Conservation (phyloP, 2,113 vertebrate species). For the Pachyramphus minor region DNA sequence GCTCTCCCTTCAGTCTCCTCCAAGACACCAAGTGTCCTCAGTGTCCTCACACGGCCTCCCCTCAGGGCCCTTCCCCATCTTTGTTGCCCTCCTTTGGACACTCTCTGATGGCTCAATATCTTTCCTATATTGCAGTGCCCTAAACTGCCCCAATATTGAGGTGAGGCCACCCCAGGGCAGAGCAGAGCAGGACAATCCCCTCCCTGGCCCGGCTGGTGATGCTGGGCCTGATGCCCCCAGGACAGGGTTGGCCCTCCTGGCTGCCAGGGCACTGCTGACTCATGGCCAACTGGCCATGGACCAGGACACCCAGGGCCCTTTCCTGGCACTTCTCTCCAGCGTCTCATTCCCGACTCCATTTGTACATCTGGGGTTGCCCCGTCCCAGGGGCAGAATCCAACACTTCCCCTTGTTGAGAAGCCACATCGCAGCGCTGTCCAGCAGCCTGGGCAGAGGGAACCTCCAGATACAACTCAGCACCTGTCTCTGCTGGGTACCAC, state of each 20-base stretch:
- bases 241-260: neutral
- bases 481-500: accelerated
- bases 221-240: neutral
- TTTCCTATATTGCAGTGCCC: neutral
- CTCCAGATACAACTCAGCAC: too few species aligned
- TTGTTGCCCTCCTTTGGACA: neutral
- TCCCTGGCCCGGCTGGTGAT: neutral
- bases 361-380: neutral
- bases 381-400: neutral
- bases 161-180: neutral
- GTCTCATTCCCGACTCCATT: neutral
- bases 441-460: neutral
- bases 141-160: neutral
- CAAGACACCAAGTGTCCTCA: neutral
- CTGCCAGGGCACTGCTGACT: neutral
- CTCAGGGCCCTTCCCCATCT: neutral
- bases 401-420: neutral
- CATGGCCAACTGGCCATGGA: neutral
- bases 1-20: neutral
- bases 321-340: neutral
- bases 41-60: neutral
- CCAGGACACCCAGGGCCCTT: neutral
- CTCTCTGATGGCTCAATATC: neutral
- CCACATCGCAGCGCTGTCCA: accelerated
- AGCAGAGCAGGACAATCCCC: neutral